A percentile compares a stretch with the other conserved stretches of the same genome.
Conservation (phyloP, 2,888 invertebrate species). For the Nezara viridula region DNA sequence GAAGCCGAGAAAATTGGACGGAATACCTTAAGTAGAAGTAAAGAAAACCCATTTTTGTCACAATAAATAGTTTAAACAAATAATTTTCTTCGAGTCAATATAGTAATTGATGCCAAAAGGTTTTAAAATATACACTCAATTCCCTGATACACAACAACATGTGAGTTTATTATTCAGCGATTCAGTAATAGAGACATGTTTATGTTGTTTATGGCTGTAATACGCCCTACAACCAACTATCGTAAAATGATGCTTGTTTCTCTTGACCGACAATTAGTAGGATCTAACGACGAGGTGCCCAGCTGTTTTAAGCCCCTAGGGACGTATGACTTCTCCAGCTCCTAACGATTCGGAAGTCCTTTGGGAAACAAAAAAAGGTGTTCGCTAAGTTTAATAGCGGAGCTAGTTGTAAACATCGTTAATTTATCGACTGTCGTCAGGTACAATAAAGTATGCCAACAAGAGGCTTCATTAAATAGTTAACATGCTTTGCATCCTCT, state of each 20-base stretch:
- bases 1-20: too few species aligned
- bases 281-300: background rate
- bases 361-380: background rate
- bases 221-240: background rate
- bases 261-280: background rate
- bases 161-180: background rate
- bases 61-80: too few species aligned
- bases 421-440: constrained; percentile 12
- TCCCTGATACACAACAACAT: background rate
- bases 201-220: background rate
- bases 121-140: background rate
- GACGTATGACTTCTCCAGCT: background rate
- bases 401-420: background rate
- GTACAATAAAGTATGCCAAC: background rate
- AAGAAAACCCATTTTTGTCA: too few species aligned
- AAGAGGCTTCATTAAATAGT: background rate
- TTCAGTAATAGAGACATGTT: background rate
- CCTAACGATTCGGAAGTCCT: background rate
- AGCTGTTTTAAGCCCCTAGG: background rate
- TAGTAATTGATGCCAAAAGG: background rate
- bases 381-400: background rate
- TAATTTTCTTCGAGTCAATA: too few species aligned
- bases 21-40: too few species aligned
- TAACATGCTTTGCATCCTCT: background rate
- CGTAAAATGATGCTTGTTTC: background rate